These are phyloP conservation scores for Trematomus loennbergii DNA, from an alignment of 2,113 vertebrate genomes.

Conservation along the genomic window DNA sequence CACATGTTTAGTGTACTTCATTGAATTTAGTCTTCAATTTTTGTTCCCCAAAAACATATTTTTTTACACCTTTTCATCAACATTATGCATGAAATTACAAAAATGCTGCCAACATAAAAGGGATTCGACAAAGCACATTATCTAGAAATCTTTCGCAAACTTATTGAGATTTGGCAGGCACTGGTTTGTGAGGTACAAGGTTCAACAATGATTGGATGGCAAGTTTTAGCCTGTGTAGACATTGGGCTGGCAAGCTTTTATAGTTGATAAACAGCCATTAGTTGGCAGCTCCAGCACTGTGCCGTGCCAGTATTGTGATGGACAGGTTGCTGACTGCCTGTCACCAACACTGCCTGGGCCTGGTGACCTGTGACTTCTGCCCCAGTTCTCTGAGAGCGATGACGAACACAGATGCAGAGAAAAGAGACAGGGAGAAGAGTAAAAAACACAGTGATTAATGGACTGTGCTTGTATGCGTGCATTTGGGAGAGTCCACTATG, in stretches of 20 bases:
- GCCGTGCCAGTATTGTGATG: slow-evolving; percentile 70
- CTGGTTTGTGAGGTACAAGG: slow-evolving; percentile 21
- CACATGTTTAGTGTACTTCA: too few relatives aligned
- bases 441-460: neutral
- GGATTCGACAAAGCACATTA: slow-evolving; percentile 39
- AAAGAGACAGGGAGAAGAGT: neutral
- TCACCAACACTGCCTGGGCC: slow-evolving; percentile 38
- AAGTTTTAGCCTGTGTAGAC: slow-evolving; percentile 28
- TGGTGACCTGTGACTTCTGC: slow-evolving; percentile 66
- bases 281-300: slow-evolving; percentile 46
- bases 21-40: too few relatives aligned
- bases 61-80: neutral
- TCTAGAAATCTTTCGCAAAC: slow-evolving; percentile 10
- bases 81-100: neutral
- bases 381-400: slow-evolving; percentile 57
- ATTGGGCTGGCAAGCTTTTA: slow-evolving; percentile 39
- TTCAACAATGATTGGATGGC: slow-evolving; percentile 49
- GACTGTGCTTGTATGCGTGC: too few relatives aligned
- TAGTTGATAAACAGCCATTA: slow-evolving; percentile 49
- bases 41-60: too few relatives aligned
- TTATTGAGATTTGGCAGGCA: slow-evolving; percentile 54
- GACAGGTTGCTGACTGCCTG: slow-evolving; percentile 62
- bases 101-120: neutral
- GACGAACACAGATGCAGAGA: slow-evolving; percentile 2
- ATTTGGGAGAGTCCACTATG: too few relatives aligned